These are phyloP conservation scores for Notodonta ziczac DNA, from an alignment of 2,888 invertebrate genomes.

Conservation along the genomic window DNA sequence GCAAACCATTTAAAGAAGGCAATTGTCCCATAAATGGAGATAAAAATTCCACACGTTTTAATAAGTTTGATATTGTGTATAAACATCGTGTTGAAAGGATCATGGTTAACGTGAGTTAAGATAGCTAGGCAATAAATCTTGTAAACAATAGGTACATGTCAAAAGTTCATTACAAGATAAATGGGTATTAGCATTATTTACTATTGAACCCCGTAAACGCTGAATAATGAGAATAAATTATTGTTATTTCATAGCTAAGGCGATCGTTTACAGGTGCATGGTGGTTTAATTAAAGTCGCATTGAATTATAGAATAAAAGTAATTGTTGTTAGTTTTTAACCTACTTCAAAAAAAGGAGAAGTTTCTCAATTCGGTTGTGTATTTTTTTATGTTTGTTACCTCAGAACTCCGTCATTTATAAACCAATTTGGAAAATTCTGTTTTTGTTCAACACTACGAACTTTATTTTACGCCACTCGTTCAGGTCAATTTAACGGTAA, in stretches of 20 bases:
- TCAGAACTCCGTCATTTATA: too few relatives aligned
- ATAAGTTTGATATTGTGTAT: background rate
- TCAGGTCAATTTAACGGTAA: slow-evolving; percentile 3
- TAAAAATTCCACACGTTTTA: background rate
- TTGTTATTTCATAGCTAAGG: slow-evolving; percentile 5
- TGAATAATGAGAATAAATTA: slow-evolving; percentile 12
- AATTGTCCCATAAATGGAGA: background rate
- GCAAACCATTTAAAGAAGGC: background rate
- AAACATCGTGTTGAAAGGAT: slow-evolving; percentile 4
- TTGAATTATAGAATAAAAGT: background rate
- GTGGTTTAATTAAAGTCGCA: background rate
- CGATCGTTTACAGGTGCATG: background rate
- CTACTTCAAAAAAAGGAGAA: too few relatives aligned
- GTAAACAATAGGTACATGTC: slow-evolving; percentile 19
- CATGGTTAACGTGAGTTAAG: slow-evolving; percentile 11
- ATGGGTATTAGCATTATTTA: slow-evolving; percentile 17
- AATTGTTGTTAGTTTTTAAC: background rate
- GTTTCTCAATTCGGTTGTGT: too few relatives aligned
- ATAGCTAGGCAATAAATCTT: slow-evolving; percentile 25
- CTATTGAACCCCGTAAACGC: slow-evolving; percentile 12
- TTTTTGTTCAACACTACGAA: background rate
- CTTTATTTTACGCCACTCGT: slow-evolving; percentile 1
- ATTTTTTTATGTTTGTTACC: background rate
- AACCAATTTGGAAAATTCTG: background rate
- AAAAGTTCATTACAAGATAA: slow-evolving; percentile 20